phyloP scores from a whole-genome alignment of 2,888 invertebrate genomes.

The Ischnura elegans region DNA sequence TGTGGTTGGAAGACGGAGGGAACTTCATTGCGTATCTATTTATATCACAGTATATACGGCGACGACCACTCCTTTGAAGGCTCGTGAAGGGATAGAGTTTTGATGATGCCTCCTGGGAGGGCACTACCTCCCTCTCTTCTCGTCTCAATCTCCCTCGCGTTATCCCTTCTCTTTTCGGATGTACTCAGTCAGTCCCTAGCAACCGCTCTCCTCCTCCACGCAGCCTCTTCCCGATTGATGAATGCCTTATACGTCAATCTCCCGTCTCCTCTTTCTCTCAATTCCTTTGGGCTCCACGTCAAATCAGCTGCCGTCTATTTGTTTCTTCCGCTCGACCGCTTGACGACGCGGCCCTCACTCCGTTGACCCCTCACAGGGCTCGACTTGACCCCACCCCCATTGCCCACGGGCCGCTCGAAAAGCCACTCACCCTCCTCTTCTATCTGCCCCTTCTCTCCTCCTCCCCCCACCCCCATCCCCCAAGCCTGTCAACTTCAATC shows the following conservation, averaged over 20 bases:
- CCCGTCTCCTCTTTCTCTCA: background rate
- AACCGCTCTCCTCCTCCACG: background rate
- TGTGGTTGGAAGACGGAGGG: too few relatives aligned
- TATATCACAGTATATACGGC: too few relatives aligned
- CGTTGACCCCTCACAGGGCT: background rate
- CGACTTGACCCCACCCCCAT: too few relatives aligned
- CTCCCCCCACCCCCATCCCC: background rate
- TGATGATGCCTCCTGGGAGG: background rate
- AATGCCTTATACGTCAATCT: background rate
- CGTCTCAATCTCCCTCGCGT: background rate
- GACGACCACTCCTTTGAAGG: too few relatives aligned
- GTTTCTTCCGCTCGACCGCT: constrained; percentile 12
- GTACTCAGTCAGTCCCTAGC: background rate
- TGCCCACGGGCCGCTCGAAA: too few relatives aligned
- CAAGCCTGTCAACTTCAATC: background rate
- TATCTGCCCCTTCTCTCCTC: background rate
- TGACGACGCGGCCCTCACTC: background rate
- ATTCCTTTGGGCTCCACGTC: background rate
- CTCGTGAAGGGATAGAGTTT: too few relatives aligned
- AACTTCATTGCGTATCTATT: too few relatives aligned
- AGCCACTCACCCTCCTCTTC: background rate
- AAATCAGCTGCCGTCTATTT: background rate
- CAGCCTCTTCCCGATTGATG: background rate
- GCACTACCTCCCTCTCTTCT: background rate
- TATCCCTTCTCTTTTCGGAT: background rate